These are phyloP conservation scores for Coregonus ussuriensis DNA, from an alignment of 2,797 vertebrate genomes.

Conservation along the genomic window DNA sequence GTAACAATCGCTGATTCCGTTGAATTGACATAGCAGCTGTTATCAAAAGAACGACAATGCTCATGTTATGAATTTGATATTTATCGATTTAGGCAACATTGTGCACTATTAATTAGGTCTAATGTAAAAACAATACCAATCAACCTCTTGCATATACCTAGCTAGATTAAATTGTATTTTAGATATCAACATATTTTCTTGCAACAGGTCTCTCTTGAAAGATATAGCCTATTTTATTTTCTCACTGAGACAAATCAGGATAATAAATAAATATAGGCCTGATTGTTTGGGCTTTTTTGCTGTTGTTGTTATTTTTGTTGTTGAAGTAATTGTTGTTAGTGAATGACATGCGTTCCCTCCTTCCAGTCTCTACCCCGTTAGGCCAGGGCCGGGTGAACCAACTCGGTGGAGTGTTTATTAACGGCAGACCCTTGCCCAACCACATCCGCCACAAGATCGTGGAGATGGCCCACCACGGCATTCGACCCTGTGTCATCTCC, in stretches of 20 bases:
- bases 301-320: slow-evolving; percentile 18
- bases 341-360: slow-evolving; percentile 13
- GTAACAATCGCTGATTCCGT: not conserved
- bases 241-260: too few species aligned
- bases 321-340: not conserved
- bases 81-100: not conserved
- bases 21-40: not conserved
- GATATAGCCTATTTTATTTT: not conserved
- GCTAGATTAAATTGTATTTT: not conserved
- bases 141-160: not conserved
- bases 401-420: slow-evolving; percentile 98
- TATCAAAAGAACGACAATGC: not conserved
- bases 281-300: not conserved
- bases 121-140: not conserved
- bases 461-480: slow-evolving; percentile 98
- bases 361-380: slow-evolving; percentile 92
- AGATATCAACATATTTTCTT: not conserved
- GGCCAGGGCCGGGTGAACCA: slow-evolving; percentile 99
- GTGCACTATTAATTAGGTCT: not conserved
- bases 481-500: slow-evolving; percentile 96
- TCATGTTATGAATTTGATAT: not conserved
- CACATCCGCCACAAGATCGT: slow-evolving; percentile 99
- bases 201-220: not conserved
- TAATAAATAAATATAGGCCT: not conserved
- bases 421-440: slow-evolving; percentile 96